These are phyloP conservation scores for Mythimna albipuncta DNA, from an alignment of 2,888 invertebrate genomes.

Conservation along the genomic window DNA sequence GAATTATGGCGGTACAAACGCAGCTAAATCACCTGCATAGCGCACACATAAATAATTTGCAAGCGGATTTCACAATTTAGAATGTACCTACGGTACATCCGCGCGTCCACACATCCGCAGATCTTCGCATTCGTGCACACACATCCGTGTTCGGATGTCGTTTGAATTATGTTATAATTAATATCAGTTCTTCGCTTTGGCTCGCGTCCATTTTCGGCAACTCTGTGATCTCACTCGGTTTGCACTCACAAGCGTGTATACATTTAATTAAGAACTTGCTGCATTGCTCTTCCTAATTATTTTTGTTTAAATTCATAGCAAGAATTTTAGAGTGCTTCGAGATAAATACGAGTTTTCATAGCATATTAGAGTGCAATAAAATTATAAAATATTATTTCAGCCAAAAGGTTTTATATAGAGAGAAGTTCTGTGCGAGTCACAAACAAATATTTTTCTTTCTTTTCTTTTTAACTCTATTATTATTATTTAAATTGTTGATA, in stretches of 20 bases:
- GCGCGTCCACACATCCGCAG: not conserved
- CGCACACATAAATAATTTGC: slow-evolving; percentile 29
- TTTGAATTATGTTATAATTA: slow-evolving; percentile 30
- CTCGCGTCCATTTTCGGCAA: slow-evolving; percentile 12
- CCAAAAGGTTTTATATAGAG: too few species aligned
- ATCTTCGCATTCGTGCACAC: not conserved
- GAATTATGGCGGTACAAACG: slow-evolving; percentile 16
- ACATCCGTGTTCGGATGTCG: slow-evolving; percentile 21
- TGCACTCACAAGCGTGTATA: not conserved
- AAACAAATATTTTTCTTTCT: too few species aligned
- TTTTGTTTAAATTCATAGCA: slow-evolving; percentile 6
- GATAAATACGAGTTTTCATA: not conserved
- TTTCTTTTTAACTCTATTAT: too few species aligned
- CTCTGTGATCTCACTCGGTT: slow-evolving; percentile 10
- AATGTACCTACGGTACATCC: slow-evolving; percentile 9
- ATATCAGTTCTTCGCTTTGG: slow-evolving; percentile 25
- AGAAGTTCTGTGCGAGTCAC: too few species aligned
- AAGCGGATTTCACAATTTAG: slow-evolving; percentile 32
- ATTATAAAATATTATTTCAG: not conserved
- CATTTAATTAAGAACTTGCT: slow-evolving; percentile 10
- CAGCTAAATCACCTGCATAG: slow-evolving; percentile 23
- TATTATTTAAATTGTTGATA: too few species aligned
- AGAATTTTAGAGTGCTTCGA: not conserved
- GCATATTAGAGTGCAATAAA: not conserved
- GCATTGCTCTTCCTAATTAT: slow-evolving; percentile 2